Evolutionary conservation across 1,140 invertebrate genomes (phyloP), one percentile per base, ranked within the genome.

Genomic region (Drosophila ambigua): DNA sequence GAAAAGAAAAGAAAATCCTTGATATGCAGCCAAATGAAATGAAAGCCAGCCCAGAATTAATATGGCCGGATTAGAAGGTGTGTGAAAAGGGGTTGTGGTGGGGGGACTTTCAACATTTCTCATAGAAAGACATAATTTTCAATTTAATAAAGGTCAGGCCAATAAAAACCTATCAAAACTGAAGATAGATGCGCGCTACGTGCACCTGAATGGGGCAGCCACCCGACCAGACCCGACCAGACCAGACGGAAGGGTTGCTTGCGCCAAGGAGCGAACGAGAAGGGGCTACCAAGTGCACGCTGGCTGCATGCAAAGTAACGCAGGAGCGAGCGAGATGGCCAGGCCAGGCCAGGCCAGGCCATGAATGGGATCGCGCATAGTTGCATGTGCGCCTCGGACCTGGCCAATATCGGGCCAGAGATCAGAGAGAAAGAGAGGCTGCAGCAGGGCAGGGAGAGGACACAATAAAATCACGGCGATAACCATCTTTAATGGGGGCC

Each of bases 81-180:
- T 53, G 35, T 9, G 31, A 39, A 39, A 28, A 7, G 11, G 4
- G 31, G 9, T 0, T 11, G 4, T 4, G 11, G 11, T 2, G 3
- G 23, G 23, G 23, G 15, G 45, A 45, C 45, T 87, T 77, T 71
- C 76, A 83, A 85, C 81, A 84, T 84, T 84, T 84, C 80, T 87
- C 82, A 85, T 87, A 85, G 82, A 85, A 87, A 85, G 81, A 87
- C 82, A 85, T 85, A 85, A 85, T 85, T 85, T 87, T 85, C 68
- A 85, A 85, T 85, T 87, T 87, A 88, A 85, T 85, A 85, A 85
- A 87, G 82, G 77, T 67, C 77, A 81, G 72, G 61, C 65, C 74
- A 87, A 81, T 87, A 87, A 87, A 85, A 87, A 75, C 71, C 79
- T 88, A 87, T 88, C 75, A 88, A 87, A 87, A 85, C 69, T 81